Conservation (phyloP, 2,797 vertebrate genomes). For the Enteromius fasciolatus region DNA sequence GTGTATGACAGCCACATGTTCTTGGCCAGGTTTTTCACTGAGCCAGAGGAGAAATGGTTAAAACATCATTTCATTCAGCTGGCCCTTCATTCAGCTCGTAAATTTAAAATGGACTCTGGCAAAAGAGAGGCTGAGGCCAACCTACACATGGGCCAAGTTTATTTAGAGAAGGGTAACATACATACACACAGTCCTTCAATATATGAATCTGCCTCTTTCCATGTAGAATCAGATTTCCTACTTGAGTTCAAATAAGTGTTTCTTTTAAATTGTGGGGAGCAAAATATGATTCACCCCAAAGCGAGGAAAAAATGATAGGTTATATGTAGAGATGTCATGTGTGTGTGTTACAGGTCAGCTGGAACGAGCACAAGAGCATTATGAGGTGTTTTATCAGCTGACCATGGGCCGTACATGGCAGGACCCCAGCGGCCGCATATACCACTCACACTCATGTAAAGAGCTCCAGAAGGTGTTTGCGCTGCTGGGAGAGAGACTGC, state of each 20-base stretch:
- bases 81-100: slow-evolving; percentile 55
- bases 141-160: slow-evolving; percentile 60
- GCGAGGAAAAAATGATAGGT: not conserved
- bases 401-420: slow-evolving; percentile 75
- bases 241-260: not conserved
- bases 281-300: not conserved
- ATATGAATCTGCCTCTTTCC: not conserved
- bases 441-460: slow-evolving; percentile 75
- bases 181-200: not conserved
- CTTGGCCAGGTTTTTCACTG: slow-evolving; percentile 65
- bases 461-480: slow-evolving; percentile 83
- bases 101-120: slow-evolving; percentile 53
- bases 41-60: slow-evolving; percentile 66
- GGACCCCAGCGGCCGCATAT: slow-evolving; percentile 70
- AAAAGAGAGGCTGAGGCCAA: slow-evolving; percentile 62
- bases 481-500: slow-evolving; percentile 79
- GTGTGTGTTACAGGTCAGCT: slow-evolving; percentile 73
- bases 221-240: not conserved
- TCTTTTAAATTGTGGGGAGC: not conserved
- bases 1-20: slow-evolving; percentile 66
- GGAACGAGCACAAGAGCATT: slow-evolving; percentile 77
- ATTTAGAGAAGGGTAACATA: slow-evolving; percentile 67
- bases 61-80: slow-evolving; percentile 67
- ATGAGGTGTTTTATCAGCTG: slow-evolving; percentile 80
- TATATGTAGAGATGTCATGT: not conserved